Conservation (phyloP, 2,888 invertebrate species). For the Noctua comes region DNA sequence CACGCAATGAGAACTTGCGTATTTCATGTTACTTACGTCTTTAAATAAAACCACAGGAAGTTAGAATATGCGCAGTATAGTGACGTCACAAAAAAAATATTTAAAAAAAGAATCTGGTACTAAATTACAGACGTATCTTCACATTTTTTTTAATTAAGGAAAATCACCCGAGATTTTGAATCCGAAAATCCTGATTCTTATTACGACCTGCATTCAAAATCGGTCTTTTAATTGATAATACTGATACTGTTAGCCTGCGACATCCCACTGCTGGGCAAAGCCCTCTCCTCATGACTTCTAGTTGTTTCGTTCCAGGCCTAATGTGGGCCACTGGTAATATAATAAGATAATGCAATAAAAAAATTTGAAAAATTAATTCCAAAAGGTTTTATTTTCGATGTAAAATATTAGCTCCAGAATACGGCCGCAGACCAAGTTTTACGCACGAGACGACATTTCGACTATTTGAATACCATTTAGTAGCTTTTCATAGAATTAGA, state of each 20-base stretch:
- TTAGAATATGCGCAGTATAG: background rate
- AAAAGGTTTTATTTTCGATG: background rate
- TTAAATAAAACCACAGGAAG: constrained; percentile 30
- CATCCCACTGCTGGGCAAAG: too few species aligned
- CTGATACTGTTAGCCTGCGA: too few species aligned
- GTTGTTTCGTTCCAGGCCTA: too few species aligned
- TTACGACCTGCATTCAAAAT: background rate
- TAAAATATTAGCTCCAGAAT: constrained; percentile 64
- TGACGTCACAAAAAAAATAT: background rate
- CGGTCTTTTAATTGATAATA: background rate
- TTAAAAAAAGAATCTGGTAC: too few species aligned
- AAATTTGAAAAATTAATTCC: background rate
- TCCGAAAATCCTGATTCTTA: background rate
- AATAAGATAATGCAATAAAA: background rate
- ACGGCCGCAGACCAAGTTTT: constrained; percentile 62
- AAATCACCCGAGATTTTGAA: background rate
- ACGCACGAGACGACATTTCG: constrained; percentile 68
- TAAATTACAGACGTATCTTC: background rate
- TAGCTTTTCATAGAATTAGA: constrained; percentile 66
- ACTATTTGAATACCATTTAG: constrained; percentile 76
- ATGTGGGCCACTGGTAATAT: too few species aligned
- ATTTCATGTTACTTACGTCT: constrained; percentile 26
- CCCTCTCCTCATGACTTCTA: too few species aligned
- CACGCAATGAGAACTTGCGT: constrained; percentile 34
- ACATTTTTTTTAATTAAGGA: background rate